Percentiles rank a stretch among this genome's conserved stretches.
phyloP scores from a whole-genome alignment of 2,797 vertebrate species.

The Ctenopoma multispine region DNA sequence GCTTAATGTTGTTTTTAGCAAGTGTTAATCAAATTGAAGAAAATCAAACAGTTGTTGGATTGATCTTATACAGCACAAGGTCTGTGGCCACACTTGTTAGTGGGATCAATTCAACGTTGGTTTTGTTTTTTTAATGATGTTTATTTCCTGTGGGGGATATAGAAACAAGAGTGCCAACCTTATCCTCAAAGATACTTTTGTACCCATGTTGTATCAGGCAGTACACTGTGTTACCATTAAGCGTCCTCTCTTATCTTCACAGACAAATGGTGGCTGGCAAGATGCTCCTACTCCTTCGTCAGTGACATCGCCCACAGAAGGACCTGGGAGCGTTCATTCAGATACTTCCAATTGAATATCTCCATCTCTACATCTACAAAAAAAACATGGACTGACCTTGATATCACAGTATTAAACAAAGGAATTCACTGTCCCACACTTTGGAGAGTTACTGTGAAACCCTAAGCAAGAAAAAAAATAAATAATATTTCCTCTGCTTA shows the following conservation, averaged over 20 bases:
- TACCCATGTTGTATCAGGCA: background rate
- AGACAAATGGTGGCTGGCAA: conserved; percentile 99
- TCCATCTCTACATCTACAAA: conserved; percentile 69
- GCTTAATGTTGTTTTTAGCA: too few relatives aligned
- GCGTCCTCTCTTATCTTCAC: conserved; percentile 41
- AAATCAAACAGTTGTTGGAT: background rate
- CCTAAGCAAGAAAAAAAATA: conserved; percentile 56
- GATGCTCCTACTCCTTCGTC: conserved; percentile 98
- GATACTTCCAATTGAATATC: conserved; percentile 99
- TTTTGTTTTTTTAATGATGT: background rate
- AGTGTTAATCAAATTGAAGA: background rate
- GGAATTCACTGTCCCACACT: conserved; percentile 69
- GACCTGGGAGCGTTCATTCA: conserved; percentile 99
- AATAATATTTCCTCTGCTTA: conserved; percentile 73
- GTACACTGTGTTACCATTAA: background rate
- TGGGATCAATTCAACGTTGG: background rate
- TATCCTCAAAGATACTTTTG: background rate
- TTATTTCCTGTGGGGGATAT: background rate
- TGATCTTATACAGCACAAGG: too few relatives aligned
- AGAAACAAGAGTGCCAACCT: background rate
- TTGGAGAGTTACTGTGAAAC: conserved; percentile 72
- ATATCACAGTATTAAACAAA: conserved; percentile 79
- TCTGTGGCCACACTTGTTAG: background rate
- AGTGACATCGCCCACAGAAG: conserved; percentile 99
- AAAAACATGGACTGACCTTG: conserved; percentile 77